A percentile compares a stretch with the other conserved stretches of the same genome.
phyloP scores from a whole-genome alignment of 1,140 invertebrate species.

The Pectinophora gossypiella region DNA sequence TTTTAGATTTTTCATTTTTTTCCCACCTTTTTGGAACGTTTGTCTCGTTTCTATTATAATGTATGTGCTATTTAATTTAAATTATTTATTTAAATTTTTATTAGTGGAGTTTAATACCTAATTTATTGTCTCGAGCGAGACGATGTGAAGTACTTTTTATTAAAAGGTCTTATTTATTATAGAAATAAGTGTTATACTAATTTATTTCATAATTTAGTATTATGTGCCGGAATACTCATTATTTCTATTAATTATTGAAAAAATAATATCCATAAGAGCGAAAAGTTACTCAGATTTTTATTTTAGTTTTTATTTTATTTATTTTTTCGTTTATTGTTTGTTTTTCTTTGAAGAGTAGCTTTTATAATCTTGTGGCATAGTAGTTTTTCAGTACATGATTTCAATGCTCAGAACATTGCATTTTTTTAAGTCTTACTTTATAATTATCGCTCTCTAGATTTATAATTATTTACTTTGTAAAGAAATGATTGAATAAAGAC shows the following conservation, averaged over 20 bases:
- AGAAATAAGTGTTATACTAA: constrained; percentile 9
- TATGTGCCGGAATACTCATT: constrained; percentile 24
- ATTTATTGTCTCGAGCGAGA: constrained; percentile 4
- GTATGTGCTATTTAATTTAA: constrained; percentile 1
- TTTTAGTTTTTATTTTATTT: constrained; percentile 7
- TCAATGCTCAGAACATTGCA: too few species aligned
- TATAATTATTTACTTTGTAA: too few species aligned
- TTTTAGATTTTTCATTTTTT: neutral
- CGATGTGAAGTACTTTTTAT: constrained; percentile 30
- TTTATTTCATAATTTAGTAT: neutral
- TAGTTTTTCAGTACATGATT: neutral
- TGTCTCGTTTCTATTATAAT: constrained; percentile 11
- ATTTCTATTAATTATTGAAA: too few species aligned
- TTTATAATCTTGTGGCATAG: too few species aligned
- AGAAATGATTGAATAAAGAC: too few species aligned
- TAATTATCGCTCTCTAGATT: too few species aligned
- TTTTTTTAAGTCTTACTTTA: too few species aligned
- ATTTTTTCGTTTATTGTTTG: constrained; percentile 1
- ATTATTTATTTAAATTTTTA: neutral
- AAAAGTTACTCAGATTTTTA: too few species aligned
- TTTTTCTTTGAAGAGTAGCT: too few species aligned
- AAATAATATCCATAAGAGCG: too few species aligned
- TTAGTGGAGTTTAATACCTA: too few species aligned
- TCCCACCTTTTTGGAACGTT: constrained; percentile 13
- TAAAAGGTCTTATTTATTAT: constrained; percentile 32